Conservation (phyloP, 2,888 invertebrate species). For the Aphelenchoides bicaudatus region DNA sequence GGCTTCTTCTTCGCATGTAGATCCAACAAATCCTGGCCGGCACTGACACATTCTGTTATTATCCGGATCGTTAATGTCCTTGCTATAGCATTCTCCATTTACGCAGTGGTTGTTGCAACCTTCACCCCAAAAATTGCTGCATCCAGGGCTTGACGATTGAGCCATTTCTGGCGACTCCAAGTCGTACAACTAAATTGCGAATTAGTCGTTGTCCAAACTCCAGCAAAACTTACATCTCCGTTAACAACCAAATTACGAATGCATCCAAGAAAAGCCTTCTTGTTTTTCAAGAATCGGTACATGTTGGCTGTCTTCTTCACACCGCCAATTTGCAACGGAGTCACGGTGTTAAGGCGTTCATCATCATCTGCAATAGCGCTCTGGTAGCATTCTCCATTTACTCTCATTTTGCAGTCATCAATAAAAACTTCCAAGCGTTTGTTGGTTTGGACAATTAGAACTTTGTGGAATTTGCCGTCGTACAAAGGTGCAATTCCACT, state of each 20-base stretch:
- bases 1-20: slow-evolving; percentile 61
- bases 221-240: slow-evolving; percentile 66
- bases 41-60: slow-evolving; percentile 74
- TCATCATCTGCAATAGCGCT: slow-evolving; percentile 51
- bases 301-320: slow-evolving; percentile 7
- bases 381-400: slow-evolving; percentile 35
- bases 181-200: slow-evolving; percentile 74
- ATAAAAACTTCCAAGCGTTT: slow-evolving; percentile 65
- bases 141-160: slow-evolving; percentile 69
- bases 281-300: slow-evolving; percentile 27
- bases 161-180: slow-evolving; percentile 78
- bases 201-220: too few relatives aligned
- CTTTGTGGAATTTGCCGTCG: slow-evolving; percentile 95
- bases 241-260: slow-evolving; percentile 91
- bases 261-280: slow-evolving; percentile 83
- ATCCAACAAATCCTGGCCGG: slow-evolving; percentile 87
- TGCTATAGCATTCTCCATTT: slow-evolving; percentile 57
- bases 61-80: slow-evolving; percentile 29
- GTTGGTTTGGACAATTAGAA: slow-evolving; percentile 91
- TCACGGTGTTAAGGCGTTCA: slow-evolving; percentile 56
- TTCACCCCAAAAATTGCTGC: slow-evolving; percentile 89
- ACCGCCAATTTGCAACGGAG: slow-evolving; percentile 73
- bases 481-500: slow-evolving; percentile 35
- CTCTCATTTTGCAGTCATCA: slow-evolving; percentile 15
- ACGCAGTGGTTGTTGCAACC: slow-evolving; percentile 69